phyloP scores from a whole-genome alignment of 2,113 vertebrate genomes.

The Noturus placidus region DNA sequence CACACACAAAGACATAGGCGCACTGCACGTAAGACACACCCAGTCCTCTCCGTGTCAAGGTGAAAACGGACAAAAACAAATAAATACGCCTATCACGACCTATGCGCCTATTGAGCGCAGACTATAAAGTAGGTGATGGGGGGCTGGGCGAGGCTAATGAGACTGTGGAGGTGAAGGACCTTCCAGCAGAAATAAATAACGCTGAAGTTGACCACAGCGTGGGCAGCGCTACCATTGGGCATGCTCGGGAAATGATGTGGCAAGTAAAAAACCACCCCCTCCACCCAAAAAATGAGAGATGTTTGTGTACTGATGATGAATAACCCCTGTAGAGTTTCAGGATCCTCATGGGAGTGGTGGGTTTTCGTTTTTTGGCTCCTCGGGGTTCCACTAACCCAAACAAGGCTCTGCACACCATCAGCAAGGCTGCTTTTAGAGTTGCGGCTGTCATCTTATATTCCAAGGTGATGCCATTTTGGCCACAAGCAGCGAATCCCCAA shows the following conservation, averaged over 20 bases:
- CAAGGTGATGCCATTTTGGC: slow-evolving; percentile 41
- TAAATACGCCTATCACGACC: slow-evolving; percentile 66
- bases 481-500: slow-evolving; percentile 45
- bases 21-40: slow-evolving; percentile 23
- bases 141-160: slow-evolving; percentile 48
- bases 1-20: slow-evolving; percentile 52
- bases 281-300: slow-evolving; percentile 44
- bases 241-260: slow-evolving; percentile 5
- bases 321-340: slow-evolving; percentile 41
- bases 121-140: slow-evolving; percentile 40
- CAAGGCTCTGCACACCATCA: slow-evolving; percentile 48
- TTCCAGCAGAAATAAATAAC: slow-evolving; percentile 47
- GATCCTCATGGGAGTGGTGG: slow-evolving; percentile 41
- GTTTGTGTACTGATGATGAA: slow-evolving; percentile 59
- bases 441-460: slow-evolving; percentile 32
- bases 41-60: slow-evolving; percentile 64
- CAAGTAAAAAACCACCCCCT: slow-evolving; percentile 36
- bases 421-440: slow-evolving; percentile 50
- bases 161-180: slow-evolving; percentile 47
- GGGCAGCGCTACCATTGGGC: background rate
- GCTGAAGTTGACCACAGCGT: background rate
- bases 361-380: slow-evolving; percentile 41
- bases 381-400: slow-evolving; percentile 39
- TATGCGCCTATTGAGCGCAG: slow-evolving; percentile 10
- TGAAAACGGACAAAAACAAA: slow-evolving; percentile 71